Evolutionary conservation across 2,888 invertebrate genomes (phyloP).

Genomic region (Allacma fusca): DNA sequence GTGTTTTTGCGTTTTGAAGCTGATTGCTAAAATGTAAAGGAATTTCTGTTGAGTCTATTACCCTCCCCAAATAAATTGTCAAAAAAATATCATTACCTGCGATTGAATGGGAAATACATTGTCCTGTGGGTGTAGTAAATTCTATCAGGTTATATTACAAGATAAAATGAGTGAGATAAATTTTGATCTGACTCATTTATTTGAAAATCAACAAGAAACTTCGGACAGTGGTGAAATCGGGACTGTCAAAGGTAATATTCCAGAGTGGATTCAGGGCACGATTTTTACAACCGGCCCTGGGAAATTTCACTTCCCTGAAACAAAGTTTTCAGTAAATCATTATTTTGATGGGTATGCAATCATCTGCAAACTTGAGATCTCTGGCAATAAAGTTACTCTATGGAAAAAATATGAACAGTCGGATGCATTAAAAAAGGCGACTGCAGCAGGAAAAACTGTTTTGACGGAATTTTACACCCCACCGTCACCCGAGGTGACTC

Average conservation of each 20-base stretch:
- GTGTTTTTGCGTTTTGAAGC: too few relatives aligned
- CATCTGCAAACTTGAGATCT: neutral
- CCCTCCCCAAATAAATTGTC: too few relatives aligned
- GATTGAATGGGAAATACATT: too few relatives aligned
- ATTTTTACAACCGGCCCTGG: slow-evolving; percentile 14
- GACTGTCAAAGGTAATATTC: neutral
- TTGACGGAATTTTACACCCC: slow-evolving; percentile 11
- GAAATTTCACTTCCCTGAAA: slow-evolving; percentile 22
- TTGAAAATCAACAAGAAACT: slow-evolving; percentile 19
- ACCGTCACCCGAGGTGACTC: slow-evolving; percentile 26
- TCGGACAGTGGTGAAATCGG: neutral
- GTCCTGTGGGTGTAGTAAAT: too few relatives aligned
- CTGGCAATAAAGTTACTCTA: neutral
- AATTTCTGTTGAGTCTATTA: too few relatives aligned
- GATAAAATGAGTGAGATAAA: too few relatives aligned
- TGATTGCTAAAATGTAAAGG: too few relatives aligned
- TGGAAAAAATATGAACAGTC: too few relatives aligned
- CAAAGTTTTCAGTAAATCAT: neutral
- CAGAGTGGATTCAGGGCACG: slow-evolving; percentile 2
- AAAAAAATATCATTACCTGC: too few relatives aligned
- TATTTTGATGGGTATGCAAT: slow-evolving; percentile 17
- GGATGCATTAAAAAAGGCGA: slow-evolving; percentile 23
- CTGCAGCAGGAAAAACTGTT: slow-evolving; percentile 18
- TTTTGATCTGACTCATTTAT: neutral
- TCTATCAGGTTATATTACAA: too few relatives aligned